Evolutionary conservation across 2,797 vertebrate genomes (phyloP), one percentile per base, ranked within the genome.

Genomic region (Nannoperca australis): DNA sequence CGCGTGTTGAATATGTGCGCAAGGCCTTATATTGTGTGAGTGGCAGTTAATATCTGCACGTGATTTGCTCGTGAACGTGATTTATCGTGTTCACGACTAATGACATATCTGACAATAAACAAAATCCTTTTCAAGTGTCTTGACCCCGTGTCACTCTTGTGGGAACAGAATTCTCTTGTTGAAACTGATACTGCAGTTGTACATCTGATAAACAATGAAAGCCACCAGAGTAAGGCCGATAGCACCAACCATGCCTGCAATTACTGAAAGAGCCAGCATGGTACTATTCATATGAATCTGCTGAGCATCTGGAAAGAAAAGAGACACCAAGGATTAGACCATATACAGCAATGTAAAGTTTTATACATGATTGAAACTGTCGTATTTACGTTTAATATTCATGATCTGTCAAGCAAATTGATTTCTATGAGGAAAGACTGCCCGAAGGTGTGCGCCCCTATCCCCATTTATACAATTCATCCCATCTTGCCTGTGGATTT

Each of bases 141-240:
- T 8, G 3, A 13, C 2, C 42, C 30, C 38, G 17, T 15, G 27
- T 86, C 72, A 85, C n/a, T 68, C 17, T 53, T 55, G 71, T 12
- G 60, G 10, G 36, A 61, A 73, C 54, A 87, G 44, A 9, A 20
- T 60, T 4, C 20, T 65, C 53, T 86, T 90, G 1, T 38, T 64
- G 12, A 42, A 45, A 6, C 18, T 44, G 1, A 18, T 13, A 0
- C 65, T 89, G 7, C 71, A 58, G 3, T 44, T 56, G 66, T 71
- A 56, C 51, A 55, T 83, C 10, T 70, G 67, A 76, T 90, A 84
- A 42, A 85, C 20, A 0, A 94, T 70, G 36, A 92, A 76, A 5
- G 66, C 88, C 63, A 91, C 49, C 67, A 92, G 59, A 40, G 54
- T 27, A 2, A 94, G 24, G 30, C 85, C 91, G 64, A 93, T 30